Evolutionary conservation across 2,888 invertebrate genomes (phyloP).

Genomic region (Xestia c-nigrum): DNA sequence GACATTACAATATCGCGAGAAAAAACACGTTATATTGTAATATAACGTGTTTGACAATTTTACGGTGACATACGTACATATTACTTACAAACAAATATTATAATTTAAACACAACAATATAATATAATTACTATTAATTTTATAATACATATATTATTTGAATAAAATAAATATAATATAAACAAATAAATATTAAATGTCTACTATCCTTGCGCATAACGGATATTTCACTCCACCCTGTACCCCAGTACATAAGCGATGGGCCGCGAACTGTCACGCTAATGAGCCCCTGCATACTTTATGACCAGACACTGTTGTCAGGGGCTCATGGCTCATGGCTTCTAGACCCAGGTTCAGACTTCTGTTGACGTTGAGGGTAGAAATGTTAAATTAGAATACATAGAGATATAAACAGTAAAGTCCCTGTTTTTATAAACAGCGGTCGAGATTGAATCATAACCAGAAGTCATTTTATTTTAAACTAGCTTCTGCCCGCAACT

Average conservation of each 20-base stretch:
- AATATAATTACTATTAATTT: too few species aligned
- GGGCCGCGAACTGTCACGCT: constrained; percentile 35
- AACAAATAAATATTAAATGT: too few species aligned
- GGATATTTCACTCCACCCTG: background rate
- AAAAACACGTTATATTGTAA: too few species aligned
- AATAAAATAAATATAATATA: too few species aligned
- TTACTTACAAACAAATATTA: too few species aligned
- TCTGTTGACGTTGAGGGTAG: background rate
- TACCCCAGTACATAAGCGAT: constrained; percentile 14
- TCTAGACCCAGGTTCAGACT: background rate
- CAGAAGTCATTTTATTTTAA: background rate
- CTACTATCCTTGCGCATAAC: background rate
- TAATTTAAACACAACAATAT: too few species aligned
- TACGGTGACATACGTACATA: too few species aligned
- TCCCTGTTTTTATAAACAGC: background rate
- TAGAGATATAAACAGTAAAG: background rate
- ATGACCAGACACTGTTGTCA: constrained; percentile 38
- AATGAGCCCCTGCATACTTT: constrained; percentile 57
- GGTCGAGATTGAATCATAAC: background rate
- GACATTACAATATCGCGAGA: too few species aligned
- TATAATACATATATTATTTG: too few species aligned
- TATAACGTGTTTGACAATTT: too few species aligned
- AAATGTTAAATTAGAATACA: background rate
- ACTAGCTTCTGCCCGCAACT: too few species aligned
- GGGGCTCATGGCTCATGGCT: constrained; percentile 14